Conservation (phyloP, 2,888 invertebrate genomes). For the Aplocera efformata region DNA sequence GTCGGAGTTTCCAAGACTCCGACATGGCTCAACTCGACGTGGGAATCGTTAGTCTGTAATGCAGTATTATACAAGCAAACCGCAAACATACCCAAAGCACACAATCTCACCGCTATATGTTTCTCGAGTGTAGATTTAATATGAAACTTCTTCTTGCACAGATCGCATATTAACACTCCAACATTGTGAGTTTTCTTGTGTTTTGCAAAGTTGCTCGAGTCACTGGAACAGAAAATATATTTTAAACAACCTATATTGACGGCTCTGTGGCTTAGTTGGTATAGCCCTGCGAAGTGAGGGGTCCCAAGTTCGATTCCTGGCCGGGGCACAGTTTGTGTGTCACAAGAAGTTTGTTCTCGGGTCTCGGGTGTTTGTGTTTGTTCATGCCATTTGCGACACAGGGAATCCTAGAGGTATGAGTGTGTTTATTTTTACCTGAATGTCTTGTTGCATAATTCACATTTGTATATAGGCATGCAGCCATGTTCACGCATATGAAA, state of each 20-base stretch:
- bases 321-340: too few species aligned
- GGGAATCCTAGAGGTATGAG: not conserved
- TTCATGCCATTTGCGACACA: too few species aligned
- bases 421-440: constrained; percentile 37
- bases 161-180: constrained; percentile 40
- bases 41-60: too few species aligned
- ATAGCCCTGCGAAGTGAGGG: too few species aligned
- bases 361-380: too few species aligned
- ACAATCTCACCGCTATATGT: constrained; percentile 34
- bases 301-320: too few species aligned
- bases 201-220: constrained; percentile 65
- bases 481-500: constrained; percentile 60
- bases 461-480: constrained; percentile 48
- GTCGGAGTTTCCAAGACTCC: too few species aligned
- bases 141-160: constrained; percentile 42
- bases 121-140: constrained; percentile 23
- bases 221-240: constrained; percentile 29
- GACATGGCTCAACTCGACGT: too few species aligned
- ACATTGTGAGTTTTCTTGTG: constrained; percentile 63
- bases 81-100: too few species aligned
- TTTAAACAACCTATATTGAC: not conserved
- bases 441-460: constrained; percentile 48
- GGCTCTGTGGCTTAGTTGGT: too few species aligned
- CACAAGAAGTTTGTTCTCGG: too few species aligned
- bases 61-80: too few species aligned